phyloP scores from a whole-genome alignment of 1,140 invertebrate species.

The Drosophila simulans region DNA sequence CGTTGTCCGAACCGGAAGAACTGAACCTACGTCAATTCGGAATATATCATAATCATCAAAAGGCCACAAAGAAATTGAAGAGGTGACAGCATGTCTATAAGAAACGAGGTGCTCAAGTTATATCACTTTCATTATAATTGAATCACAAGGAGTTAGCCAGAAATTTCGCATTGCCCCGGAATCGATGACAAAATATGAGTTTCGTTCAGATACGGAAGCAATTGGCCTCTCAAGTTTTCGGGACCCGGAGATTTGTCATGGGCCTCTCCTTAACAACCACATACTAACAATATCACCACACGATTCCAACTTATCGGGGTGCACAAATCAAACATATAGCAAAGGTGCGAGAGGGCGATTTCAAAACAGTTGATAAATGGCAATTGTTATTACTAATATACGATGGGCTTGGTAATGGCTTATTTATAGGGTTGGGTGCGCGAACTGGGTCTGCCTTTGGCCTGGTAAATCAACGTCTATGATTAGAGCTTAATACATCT shows the following conservation, averaged over 20 bases:
- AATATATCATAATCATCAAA: conserved; percentile 48
- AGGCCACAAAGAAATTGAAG: conserved; percentile 13
- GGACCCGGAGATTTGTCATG: conserved; percentile 38
- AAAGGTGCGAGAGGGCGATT: conserved; percentile 28
- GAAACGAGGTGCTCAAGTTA: conserved; percentile 36
- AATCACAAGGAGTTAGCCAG: conserved; percentile 48
- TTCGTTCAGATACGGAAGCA: conserved; percentile 42
- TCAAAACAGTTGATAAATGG: conserved; percentile 59
- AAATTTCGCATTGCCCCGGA: conserved; percentile 47
- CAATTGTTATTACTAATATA: conserved; percentile 70
- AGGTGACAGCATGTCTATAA: conserved; percentile 78
- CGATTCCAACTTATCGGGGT: conserved; percentile 36
- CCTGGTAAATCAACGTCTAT: conserved; percentile 78
- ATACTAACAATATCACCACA: conserved; percentile 10
- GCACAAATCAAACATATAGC: conserved; percentile 58
- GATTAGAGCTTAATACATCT: conserved; percentile 80
- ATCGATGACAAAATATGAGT: conserved; percentile 38
- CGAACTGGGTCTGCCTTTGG: conserved; percentile 2
- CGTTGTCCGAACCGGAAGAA: conserved; percentile 29
- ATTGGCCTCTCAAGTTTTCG: conserved; percentile 30
- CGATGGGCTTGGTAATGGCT: conserved; percentile 43
- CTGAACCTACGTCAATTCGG: conserved; percentile 43
- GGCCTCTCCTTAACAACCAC: conserved; percentile 10
- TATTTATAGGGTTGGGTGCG: conserved; percentile 61
- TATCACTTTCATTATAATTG: conserved; percentile 71